These are phyloP conservation scores for Zaprionus obscuricornis DNA, from an alignment of 2,888 invertebrate genomes.

Conservation along the genomic window DNA sequence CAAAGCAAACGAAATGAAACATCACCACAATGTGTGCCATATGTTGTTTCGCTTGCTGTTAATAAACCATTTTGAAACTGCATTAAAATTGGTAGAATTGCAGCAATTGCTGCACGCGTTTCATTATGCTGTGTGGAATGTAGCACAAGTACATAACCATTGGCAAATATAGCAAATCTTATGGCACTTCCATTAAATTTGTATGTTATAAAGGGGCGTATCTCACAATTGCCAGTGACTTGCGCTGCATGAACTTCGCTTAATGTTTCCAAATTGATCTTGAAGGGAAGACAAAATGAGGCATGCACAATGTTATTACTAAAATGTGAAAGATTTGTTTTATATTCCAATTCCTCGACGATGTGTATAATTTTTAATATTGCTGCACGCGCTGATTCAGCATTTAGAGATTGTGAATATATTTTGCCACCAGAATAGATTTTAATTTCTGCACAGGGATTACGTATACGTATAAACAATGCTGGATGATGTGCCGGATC, in stretches of 20 bases:
- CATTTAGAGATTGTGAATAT: constrained; percentile 30
- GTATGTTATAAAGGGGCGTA: constrained; percentile 55
- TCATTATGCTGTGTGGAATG: constrained; percentile 50
- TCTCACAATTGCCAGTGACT: constrained; percentile 25
- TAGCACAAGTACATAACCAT: constrained; percentile 54
- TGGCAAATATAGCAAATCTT: constrained; percentile 56
- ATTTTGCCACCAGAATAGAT: constrained; percentile 47
- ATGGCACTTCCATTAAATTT: constrained; percentile 29
- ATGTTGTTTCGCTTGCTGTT: constrained; percentile 33
- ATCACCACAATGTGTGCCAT: constrained; percentile 37
- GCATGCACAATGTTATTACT: constrained; percentile 52
- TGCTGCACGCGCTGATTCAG: constrained; percentile 33
- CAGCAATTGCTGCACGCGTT: constrained; percentile 46
- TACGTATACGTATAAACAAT: constrained; percentile 24
- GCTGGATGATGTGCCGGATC: constrained; percentile 56
- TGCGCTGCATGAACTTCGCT: constrained; percentile 22
- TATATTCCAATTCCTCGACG: constrained; percentile 51
- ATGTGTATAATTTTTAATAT: constrained; percentile 41
- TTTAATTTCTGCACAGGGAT: constrained; percentile 47
- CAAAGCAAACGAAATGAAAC: constrained; percentile 55
- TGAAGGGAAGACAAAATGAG: constrained; percentile 61
- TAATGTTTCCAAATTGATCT: constrained; percentile 44
- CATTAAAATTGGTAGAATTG: constrained; percentile 51
- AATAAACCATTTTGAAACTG: constrained; percentile 45
- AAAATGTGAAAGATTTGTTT: constrained; percentile 34